Conservation (phyloP, 2,113 vertebrate genomes). For the Indicator indicator region DNA sequence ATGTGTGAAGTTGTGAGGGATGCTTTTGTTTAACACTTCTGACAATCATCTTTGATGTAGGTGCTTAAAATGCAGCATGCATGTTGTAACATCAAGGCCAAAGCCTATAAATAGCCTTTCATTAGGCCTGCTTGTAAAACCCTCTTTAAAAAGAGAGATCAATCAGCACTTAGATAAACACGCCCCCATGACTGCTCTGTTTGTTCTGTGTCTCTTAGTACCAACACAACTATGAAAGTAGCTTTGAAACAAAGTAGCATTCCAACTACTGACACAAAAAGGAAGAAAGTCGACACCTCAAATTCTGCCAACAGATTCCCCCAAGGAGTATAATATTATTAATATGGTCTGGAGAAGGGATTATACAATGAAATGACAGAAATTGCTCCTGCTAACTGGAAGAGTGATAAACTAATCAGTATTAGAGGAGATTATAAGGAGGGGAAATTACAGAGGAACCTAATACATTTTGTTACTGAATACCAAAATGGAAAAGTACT, state of each 20-base stretch:
- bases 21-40: background rate
- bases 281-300: conserved; percentile 29
- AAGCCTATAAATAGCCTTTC: conserved; percentile 27
- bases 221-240: conserved; percentile 16
- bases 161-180: conserved; percentile 40
- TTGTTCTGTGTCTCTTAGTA: conserved; percentile 24
- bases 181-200: background rate
- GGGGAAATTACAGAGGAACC: background rate
- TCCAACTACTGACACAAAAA: conserved; percentile 1
- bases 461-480: background rate
- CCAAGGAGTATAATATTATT: background rate
- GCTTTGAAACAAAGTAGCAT: conserved; percentile 20
- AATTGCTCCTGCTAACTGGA: conserved; percentile 2
- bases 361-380: background rate
- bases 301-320: conserved; percentile 12
- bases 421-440: background rate
- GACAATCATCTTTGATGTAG: background rate
- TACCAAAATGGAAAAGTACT: background rate
- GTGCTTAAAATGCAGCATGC: background rate
- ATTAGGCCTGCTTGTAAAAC: conserved; percentile 18
- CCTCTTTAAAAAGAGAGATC: conserved; percentile 1
- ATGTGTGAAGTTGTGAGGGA: background rate
- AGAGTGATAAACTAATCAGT: background rate
- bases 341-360: background rate
- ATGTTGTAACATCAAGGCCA: background rate